Conservation (phyloP, 2,888 invertebrate genomes). For the Salticus scenicus region DNA sequence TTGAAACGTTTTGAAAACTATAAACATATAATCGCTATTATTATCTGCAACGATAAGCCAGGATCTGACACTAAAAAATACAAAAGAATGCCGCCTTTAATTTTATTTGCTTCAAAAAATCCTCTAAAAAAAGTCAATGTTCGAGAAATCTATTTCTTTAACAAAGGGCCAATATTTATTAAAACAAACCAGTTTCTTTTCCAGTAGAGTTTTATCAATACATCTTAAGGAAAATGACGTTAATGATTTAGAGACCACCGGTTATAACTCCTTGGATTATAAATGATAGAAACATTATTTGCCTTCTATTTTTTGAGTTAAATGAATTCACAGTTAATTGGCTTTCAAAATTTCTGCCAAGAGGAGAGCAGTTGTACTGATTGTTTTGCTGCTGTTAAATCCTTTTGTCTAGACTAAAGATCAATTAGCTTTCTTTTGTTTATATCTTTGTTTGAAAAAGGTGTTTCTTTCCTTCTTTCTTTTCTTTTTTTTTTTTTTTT, state of each 20-base stretch:
- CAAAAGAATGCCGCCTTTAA: background rate
- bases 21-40: background rate
- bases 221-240: conserved; percentile 2
- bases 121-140: background rate
- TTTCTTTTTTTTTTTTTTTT: too few relatives aligned
- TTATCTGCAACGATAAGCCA: background rate
- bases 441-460: background rate
- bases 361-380: background rate
- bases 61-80: background rate
- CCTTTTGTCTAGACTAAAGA: conserved; percentile 1
- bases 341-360: background rate
- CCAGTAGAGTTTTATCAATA: background rate
- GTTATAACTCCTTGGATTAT: conserved; percentile 4
- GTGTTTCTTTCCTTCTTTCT: too few relatives aligned
- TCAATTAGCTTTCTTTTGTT: conserved; percentile 1
- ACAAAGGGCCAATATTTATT: background rate
- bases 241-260: background rate
- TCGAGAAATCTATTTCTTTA: background rate
- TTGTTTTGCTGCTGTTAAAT: background rate
- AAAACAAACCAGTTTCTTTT: background rate
- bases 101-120: background rate
- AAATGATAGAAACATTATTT: conserved; percentile 5
- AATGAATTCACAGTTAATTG: conserved; percentile 5
- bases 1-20: too few relatives aligned
- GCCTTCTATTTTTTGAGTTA: background rate